Base-by-base conservation (phyloP, 2,888 invertebrate genomes). In the Spisula solida region DNA sequence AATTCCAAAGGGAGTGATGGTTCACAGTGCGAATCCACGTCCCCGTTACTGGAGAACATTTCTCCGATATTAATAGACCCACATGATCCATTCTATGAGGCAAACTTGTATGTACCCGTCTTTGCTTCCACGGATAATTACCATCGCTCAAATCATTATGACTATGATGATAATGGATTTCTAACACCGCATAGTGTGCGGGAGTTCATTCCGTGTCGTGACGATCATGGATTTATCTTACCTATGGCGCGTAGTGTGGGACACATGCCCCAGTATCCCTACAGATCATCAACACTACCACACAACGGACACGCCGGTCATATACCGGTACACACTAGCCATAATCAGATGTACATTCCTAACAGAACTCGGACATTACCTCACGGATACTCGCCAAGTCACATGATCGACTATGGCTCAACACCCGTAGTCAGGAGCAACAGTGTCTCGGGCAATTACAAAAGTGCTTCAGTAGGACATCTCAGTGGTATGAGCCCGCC, bases 381-480 rank as follows among this genome's bases (percentile, higher is more conserved):
- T 25, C 91, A 90, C 31, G 91, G 92, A 14, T 89, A 89, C 81
- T 89, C 90, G 25, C 80, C 81, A 16, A 34, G 70, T 55, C 87
- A 91, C 25, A 86, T 82, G 34, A 41, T 81, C 29, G 88, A 91
- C 66, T 88, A 85, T 60, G 82, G 81, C 29, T 86, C 85, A 20
- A n/a, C 78, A 10, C 88, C 89, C 16, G 85, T 85, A 47, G 89
- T 90, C 60, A 78, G 88, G 18, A 91, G 90, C 80, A 83, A 90
- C 34, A 90, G 91, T 86, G 91, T 90, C 1, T 87, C 88, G 14
- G 84, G 48, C 60, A 87, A 84, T 83, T 87, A 85, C 34, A 94
- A 94, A 89, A 95, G 95, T 94, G 94, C 94, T 91, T 95, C 95
- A 34, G 94, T 95, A 14, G 94, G 94, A 55, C 93, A 95, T 90